Conservation (phyloP, 2,797 vertebrate species). For the Pseudochirops corinnae region DNA sequence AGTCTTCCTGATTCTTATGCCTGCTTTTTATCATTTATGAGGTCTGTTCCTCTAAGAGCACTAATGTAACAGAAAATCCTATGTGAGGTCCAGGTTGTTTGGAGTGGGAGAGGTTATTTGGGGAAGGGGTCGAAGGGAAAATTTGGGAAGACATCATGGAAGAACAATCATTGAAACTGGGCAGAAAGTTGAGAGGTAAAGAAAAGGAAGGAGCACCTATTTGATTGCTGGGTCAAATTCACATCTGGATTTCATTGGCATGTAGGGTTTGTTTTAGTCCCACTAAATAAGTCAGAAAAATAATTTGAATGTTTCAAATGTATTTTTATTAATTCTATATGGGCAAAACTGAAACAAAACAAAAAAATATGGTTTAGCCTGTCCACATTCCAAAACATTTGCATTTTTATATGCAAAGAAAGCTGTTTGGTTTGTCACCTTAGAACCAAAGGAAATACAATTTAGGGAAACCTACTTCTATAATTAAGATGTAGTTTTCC, state of each 20-base stretch:
- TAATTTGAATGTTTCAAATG: neutral
- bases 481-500: constrained; percentile 26
- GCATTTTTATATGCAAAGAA: neutral
- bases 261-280: neutral
- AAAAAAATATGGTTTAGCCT: neutral
- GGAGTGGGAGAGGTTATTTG: neutral
- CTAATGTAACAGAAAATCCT: neutral
- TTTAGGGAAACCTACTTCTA: constrained; percentile 37
- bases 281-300: neutral
- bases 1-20: neutral
- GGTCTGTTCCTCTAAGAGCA: neutral
- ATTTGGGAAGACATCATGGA: neutral
- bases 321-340: constrained; percentile 14
- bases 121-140: neutral
- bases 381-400: neutral
- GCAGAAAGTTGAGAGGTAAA: neutral
- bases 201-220: neutral
- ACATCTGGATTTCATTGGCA: neutral
- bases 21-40: neutral
- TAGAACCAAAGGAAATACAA: constrained; percentile 11
- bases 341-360: constrained; percentile 34
- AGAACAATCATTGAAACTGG: neutral
- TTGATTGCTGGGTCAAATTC: neutral
- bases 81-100: neutral
- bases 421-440: neutral